Base-by-base conservation (phyloP, 2,888 invertebrate genomes). In the Diaperis boleti region DNA sequence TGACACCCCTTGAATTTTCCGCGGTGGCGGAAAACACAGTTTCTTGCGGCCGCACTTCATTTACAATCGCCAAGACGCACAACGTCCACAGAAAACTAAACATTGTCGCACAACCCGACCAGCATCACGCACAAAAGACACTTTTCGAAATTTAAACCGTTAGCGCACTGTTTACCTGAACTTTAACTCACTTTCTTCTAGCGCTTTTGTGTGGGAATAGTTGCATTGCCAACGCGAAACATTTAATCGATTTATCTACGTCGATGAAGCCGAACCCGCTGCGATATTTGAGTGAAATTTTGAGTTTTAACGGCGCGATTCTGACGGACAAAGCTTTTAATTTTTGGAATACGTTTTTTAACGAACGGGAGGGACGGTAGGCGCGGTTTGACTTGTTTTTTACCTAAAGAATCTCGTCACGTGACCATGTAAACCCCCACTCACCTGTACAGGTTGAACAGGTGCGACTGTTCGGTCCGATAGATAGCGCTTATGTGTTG, bases 311-410 rank as follows among this genome's bases (percentile, higher is more conserved):
- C 17, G 11, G 17, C 11, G 57, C 13, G 14, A n/a, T 35, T 33
- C 37, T 20, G 42, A 45, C 65, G 42, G 57, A 68, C 66, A 65
- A 59, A 59, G 50, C 50, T 62, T 57, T 52, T 10, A 49, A 62
- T 54, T 45, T 55, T 66, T 67, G 56, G 61, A 60, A 63, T 62
- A 63, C 35, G 62, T 66, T 69, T 72, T 69, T 69, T 62, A 69
- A 68, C 69, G 67, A 69, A 66, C 69, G 61, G 57, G 68, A 68
- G 63, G 64, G 62, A 66, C 71, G 68, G 72, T 72, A 80, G 80
- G 80, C 76, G 80, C 79, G 80, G 80, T 77, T 77, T 72, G 71
- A 68, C 54, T 63, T 67, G 73, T 71, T 72, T 77, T 79, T 79
- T 76, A 77, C 71, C 72, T 74, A 78, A 79, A 80, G 78, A 76